A percentile compares a stretch with the other conserved stretches of the same genome.
Conservation (phyloP, 2,888 invertebrate genomes). For the Unio delphinus region DNA sequence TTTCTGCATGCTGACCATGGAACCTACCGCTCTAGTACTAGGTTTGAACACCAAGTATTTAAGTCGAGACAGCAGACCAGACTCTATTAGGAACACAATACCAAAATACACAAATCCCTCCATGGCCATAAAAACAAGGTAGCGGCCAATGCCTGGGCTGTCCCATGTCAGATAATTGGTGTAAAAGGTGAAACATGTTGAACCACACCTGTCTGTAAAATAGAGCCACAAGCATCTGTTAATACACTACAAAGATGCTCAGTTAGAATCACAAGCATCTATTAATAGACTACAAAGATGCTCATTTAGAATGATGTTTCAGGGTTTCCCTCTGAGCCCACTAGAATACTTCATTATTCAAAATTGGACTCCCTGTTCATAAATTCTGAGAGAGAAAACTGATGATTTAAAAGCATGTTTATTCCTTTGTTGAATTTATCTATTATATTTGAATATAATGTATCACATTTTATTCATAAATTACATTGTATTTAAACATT, state of each 20-base stretch:
- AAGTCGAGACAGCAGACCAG: constrained; percentile 14
- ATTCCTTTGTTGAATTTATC: too few species aligned
- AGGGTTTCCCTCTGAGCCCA: background rate
- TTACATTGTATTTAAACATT: too few species aligned
- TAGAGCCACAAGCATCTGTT: constrained; percentile 1
- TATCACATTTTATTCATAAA: too few species aligned
- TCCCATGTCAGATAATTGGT: constrained; percentile 78
- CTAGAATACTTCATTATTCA: too few species aligned
- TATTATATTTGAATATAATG: too few species aligned
- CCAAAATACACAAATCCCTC: constrained; percentile 76
- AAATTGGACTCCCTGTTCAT: too few species aligned
- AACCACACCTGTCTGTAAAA: constrained; percentile 18
- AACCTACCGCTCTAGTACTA: background rate
- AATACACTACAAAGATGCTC: too few species aligned
- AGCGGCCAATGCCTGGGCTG: constrained; percentile 80
- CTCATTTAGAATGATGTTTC: background rate
- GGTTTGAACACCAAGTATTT: constrained; percentile 1
- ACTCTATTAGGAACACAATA: constrained; percentile 78
- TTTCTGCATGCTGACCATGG: background rate
- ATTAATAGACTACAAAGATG: background rate
- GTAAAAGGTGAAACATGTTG: constrained; percentile 55
- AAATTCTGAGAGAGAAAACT: too few species aligned
- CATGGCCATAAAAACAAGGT: constrained; percentile 76
- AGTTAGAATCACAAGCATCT: too few species aligned
- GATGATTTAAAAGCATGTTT: too few species aligned